Conservation (phyloP, 2,797 vertebrate species). For the Smutsia temminckii region DNA sequence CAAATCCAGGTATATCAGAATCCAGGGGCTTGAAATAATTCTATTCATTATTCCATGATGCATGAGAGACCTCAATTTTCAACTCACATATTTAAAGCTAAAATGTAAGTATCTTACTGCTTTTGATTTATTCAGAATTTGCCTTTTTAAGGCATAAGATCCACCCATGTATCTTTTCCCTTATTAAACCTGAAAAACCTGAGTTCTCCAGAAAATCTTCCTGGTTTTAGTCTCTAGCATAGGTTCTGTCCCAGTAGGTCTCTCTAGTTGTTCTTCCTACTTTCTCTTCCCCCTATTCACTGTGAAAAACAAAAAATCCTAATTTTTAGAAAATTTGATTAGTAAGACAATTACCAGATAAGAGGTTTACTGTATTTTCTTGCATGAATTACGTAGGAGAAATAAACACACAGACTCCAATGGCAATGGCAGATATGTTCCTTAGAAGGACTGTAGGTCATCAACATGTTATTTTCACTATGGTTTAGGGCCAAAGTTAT, state of each 20-base stretch:
- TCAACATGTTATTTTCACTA: neutral
- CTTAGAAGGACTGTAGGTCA: neutral
- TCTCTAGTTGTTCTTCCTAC: neutral
- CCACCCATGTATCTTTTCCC: neutral
- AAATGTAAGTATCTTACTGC: neutral
- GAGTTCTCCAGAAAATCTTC: neutral
- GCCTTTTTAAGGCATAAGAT: neutral
- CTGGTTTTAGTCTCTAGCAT: neutral
- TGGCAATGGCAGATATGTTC: neutral
- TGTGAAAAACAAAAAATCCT: neutral
- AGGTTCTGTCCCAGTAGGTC: neutral
- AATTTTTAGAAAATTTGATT: neutral
- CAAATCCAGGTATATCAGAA: neutral
- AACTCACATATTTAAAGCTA: neutral
- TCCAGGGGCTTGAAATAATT: neutral
- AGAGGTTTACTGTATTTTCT: neutral
- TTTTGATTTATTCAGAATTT: neutral
- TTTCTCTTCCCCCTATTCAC: neutral
- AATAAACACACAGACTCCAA: neutral
- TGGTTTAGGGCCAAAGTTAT: neutral
- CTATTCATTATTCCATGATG: neutral
- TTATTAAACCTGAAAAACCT: constrained; percentile 3
- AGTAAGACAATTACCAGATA: neutral
- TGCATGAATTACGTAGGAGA: neutral
- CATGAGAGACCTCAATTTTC: neutral